Conservation (phyloP, 2,888 invertebrate genomes). For the Heliconius ethilla region DNA sequence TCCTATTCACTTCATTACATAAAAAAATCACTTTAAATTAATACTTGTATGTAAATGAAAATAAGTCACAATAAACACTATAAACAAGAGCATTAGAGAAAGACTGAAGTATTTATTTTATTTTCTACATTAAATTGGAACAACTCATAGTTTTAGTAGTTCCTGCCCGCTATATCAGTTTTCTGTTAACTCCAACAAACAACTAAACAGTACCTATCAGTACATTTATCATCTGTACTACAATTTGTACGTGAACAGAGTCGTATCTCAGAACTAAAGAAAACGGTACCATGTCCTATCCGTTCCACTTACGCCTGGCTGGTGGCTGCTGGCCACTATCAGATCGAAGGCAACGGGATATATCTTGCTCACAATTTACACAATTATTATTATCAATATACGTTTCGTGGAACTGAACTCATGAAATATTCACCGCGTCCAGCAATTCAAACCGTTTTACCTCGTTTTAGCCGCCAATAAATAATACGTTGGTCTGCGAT, state of each 20-base stretch:
- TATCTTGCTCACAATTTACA: slow-evolving; percentile 50
- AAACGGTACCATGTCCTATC: slow-evolving; percentile 58
- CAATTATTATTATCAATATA: slow-evolving; percentile 49
- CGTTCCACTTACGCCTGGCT: slow-evolving; percentile 54
- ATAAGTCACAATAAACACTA: not conserved
- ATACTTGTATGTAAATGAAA: not conserved
- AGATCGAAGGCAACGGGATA: slow-evolving; percentile 52
- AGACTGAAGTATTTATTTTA: not conserved
- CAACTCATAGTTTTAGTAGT: not conserved
- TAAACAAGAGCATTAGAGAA: not conserved
- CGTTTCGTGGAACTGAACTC: slow-evolving; percentile 36
- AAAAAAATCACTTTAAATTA: not conserved
- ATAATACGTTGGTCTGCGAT: slow-evolving; percentile 19
- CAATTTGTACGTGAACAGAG: slow-evolving; percentile 39
- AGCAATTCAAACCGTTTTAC: slow-evolving; percentile 40
- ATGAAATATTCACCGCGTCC: slow-evolving; percentile 47
- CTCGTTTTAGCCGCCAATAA: slow-evolving; percentile 35
- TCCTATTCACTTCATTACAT: not conserved
- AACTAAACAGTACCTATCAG: not conserved
- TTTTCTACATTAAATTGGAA: not conserved
- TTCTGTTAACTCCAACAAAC: slow-evolving; percentile 4
- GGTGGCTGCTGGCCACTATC: slow-evolving; percentile 48
- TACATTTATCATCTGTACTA: slow-evolving; percentile 33
- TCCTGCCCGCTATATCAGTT: not conserved
- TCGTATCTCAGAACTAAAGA: slow-evolving; percentile 44